A percentile compares a stretch with the other conserved stretches of the same genome.
Evolutionary conservation across 2,797 vertebrate genomes (phyloP).

Genomic region (Poeciliopsis turneri): DNA sequence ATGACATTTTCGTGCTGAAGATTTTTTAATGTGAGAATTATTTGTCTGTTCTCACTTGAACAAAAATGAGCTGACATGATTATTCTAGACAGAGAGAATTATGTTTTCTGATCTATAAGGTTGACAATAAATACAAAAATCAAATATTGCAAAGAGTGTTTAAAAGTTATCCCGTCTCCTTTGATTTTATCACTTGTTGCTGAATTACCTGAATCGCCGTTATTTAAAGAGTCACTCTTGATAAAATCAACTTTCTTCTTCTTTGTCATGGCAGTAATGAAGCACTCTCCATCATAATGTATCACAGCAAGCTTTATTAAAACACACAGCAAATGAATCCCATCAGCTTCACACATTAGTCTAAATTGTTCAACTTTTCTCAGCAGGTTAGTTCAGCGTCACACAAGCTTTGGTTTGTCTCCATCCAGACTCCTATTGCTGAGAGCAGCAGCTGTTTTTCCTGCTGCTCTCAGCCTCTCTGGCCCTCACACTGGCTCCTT

Average conservation of each 20-base stretch:
- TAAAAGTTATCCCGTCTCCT: background rate
- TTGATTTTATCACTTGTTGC: background rate
- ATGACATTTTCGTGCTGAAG: background rate
- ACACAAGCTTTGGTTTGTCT: slow-evolving; percentile 29
- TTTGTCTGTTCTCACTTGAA: background rate
- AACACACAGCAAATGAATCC: background rate
- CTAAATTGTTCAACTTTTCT: slow-evolving; percentile 10
- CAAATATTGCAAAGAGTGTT: background rate
- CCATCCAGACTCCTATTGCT: slow-evolving; percentile 12
- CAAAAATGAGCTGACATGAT: background rate
- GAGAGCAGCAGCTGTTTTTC: slow-evolving; percentile 16
- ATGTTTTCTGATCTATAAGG: background rate
- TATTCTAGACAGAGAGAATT: slow-evolving; percentile 2
- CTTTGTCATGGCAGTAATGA: background rate
- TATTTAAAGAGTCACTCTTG: background rate
- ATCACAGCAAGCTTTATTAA: slow-evolving; percentile 4
- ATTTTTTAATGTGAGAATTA: background rate
- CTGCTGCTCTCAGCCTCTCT: slow-evolving; percentile 24
- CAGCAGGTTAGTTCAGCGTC: slow-evolving; percentile 13
- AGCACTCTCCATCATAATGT: background rate
- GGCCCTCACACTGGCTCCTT: slow-evolving; percentile 41
- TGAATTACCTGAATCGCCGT: background rate
- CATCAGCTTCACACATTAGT: slow-evolving; percentile 6
- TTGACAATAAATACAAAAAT: background rate
- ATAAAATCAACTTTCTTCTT: background rate